phyloP scores from a whole-genome alignment of 2,888 invertebrate species.

The Ganaspis brasiliensis region DNA sequence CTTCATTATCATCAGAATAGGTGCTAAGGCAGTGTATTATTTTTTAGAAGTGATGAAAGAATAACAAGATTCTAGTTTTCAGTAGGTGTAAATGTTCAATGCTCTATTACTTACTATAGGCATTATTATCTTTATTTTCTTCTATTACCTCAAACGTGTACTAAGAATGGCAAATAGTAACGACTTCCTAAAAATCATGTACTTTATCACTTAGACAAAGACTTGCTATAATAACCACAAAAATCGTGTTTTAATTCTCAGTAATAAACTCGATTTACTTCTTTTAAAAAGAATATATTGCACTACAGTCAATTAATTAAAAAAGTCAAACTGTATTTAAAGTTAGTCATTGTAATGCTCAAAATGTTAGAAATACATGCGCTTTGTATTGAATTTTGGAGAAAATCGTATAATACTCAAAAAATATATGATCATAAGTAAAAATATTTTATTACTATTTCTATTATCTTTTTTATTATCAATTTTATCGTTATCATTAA shows the following conservation, averaged over 20 bases:
- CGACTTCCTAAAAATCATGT: conserved; percentile 2
- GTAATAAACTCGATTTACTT: background rate
- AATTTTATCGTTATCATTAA: too few relatives aligned
- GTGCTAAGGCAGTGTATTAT: background rate
- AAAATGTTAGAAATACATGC: too few relatives aligned
- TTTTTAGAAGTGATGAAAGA: background rate
- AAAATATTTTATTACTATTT: too few relatives aligned
- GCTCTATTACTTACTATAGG: background rate
- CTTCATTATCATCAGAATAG: background rate
- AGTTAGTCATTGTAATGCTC: too few relatives aligned
- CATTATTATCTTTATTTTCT: conserved; percentile 9
- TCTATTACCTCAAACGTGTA: background rate
- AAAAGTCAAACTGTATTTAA: too few relatives aligned
- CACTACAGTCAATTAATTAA: too few relatives aligned
- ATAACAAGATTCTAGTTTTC: conserved; percentile 8
- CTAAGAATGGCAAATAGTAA: background rate
- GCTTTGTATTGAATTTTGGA: too few relatives aligned
- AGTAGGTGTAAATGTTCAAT: conserved; percentile 9
- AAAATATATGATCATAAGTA: too few relatives aligned
- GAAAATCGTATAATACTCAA: too few relatives aligned
- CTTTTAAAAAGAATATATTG: background rate
- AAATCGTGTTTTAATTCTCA: background rate
- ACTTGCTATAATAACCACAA: background rate
- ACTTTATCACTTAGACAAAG: background rate
- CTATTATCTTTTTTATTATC: too few relatives aligned